Evolutionary conservation across 2,797 vertebrate genomes (phyloP), one percentile per base, ranked within the genome.

Genomic region (Anisognathus igniventris): DNA sequence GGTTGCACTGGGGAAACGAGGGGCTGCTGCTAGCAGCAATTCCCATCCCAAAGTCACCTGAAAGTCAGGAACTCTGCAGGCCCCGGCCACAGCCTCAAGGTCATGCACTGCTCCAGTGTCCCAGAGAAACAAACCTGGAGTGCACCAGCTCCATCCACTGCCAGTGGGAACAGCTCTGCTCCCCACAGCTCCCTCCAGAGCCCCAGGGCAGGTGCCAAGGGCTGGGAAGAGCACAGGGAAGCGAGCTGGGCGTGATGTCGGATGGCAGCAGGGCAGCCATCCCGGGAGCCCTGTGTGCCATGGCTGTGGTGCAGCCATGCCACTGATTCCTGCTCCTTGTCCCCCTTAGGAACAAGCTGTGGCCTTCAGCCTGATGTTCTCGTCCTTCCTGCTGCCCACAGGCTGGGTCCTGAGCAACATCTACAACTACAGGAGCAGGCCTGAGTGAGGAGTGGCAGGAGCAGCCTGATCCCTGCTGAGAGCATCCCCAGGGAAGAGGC

Each of bases 191-290:
- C 53, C 53, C 53, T 54, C 20, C 31, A 1, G 2, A 22, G 27
- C 31, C 71, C 62, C 68, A 1, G 2, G 3, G 19, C 0, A 0
- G 2, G 5, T 16, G 6, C 47, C 1, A 2, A 8, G 76, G 37
- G 2, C 30, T 14, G 45, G 57, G 16, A 25, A 62, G 44, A 8
- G 53, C 57, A 0, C 3, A 8, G 57, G 39, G 33, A 4, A 8
- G 3, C 0, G 10, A 21, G 19, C 30, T 16, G 6, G 17, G 22
- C 1, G 0, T 0, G 14, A 24, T 4, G 2, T 4, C 3, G 24
- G 61, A 7, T 0, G 0, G 28, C n/a, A n/a, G 3, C 37, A 1
- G 51, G 0, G 0, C 2, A 7, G 61, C 47, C 35, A 18, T 3
- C 7, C 50, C 6, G 0, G n/a, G 53, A 60, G 17, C 39, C 14